Conservation (phyloP, 2,797 vertebrate genomes). For the Fratercula arctica region DNA sequence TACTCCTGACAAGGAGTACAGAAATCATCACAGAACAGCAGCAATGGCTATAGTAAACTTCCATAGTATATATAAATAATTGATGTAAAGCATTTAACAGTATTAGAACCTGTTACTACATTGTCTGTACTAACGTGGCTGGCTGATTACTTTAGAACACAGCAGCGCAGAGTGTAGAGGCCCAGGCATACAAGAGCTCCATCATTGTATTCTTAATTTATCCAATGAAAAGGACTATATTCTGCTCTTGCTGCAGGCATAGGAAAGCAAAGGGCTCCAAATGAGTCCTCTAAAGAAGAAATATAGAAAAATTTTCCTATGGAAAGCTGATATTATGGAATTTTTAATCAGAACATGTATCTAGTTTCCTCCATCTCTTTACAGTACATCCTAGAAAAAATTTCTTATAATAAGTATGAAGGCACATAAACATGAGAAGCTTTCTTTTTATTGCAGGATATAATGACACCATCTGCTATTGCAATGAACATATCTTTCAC, state of each 20-base stretch:
- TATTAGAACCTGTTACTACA: not conserved
- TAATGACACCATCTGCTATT: not conserved
- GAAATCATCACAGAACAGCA: not conserved
- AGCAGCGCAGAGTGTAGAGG: not conserved
- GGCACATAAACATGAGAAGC: not conserved
- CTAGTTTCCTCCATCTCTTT: not conserved
- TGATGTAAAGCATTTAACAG: rapidly evolving
- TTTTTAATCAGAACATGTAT: not conserved
- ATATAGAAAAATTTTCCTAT: rapidly evolving
- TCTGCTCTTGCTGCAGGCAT: not conserved
- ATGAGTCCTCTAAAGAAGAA: not conserved
- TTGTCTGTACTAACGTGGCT: not conserved
- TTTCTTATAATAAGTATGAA: not conserved
- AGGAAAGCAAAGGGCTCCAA: not conserved
- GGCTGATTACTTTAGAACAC: not conserved
- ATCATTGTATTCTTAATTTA: not conserved
- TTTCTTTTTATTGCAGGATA: not conserved
- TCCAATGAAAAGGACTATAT: not conserved
- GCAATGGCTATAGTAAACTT: not conserved
- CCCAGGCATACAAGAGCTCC: not conserved
- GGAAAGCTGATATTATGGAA: not conserved
- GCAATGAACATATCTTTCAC: not conserved
- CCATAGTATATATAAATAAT: not conserved
- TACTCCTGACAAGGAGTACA: not conserved
- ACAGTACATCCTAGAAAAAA: not conserved